Evolutionary conservation across 2,888 invertebrate genomes (phyloP), one percentile per base, ranked within the genome.

Genomic region (Noctua janthina): DNA sequence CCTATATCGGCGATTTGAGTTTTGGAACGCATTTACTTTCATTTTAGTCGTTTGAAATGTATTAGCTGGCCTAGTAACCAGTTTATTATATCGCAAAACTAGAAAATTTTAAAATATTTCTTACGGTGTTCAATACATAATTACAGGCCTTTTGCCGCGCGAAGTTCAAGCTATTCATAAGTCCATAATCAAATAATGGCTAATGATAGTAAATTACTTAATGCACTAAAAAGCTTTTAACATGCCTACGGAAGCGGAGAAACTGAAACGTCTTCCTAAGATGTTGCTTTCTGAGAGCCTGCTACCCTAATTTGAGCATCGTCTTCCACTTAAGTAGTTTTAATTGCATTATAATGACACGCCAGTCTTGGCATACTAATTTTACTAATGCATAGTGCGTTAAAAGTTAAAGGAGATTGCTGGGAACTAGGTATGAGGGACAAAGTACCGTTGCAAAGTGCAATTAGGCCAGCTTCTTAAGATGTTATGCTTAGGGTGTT

Each of bases 221-320:
- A 82, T 78, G 78, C 74, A 79, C 79, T 88, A 83, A 87, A 81
- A 85, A 71, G 80, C 89, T 83, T 68, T 82, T 81, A 87, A 85
- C 85, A 66, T 72, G 69, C 79, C 72, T 74, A 82, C 68, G 68
- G 69, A 64, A 72, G 68, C 77, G 80, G 35, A 75, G 74, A 79
- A 88, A 79, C 81, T 83, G 69, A 79, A 85, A 73, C 29, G 79
- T 74, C 76, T 88, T 71, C 72, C 43, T 46, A 76, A 76, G 76
- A 75, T 66, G 70, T 76, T 76, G 54, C 89, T 81, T 79, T 71
- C 87, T 80, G 79, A 83, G 78, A 83, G 89, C 85, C 67, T 80
- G 62, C 54, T 78, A 73, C 72, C 66, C 74, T 87, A 81, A 87
- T 88, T 82, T 80, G 49, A 64, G 59, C 71, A 76, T 82, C 77